Percentiles rank a stretch among this genome's conserved stretches.
These are phyloP conservation scores for Heliconius ethilla DNA, from an alignment of 2,888 invertebrate genomes.

Conservation along the genomic window DNA sequence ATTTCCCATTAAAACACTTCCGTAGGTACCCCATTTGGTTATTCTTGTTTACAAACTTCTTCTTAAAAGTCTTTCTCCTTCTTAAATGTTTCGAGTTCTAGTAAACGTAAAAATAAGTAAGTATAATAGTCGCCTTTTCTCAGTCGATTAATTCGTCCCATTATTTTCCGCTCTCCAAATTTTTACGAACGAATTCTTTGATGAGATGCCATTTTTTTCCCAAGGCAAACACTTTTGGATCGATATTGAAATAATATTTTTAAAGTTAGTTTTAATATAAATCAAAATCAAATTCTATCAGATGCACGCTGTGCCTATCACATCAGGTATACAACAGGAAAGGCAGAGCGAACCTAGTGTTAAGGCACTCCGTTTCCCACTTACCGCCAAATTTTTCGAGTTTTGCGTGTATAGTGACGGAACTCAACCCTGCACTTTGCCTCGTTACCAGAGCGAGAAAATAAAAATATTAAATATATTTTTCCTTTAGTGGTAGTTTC, in stretches of 20 bases:
- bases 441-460: too few species aligned
- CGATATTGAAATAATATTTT: background rate
- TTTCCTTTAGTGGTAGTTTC: too few species aligned
- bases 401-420: too few species aligned
- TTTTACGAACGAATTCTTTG: slow-evolving; percentile 13
- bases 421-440: too few species aligned
- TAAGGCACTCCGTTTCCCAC: too few species aligned
- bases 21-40: background rate
- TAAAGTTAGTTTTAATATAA: background rate
- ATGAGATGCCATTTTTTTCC: slow-evolving; percentile 2
- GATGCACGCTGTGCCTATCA: too few species aligned
- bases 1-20: background rate
- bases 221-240: background rate
- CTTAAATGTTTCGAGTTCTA: background rate
- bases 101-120: background rate
- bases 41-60: too few species aligned
- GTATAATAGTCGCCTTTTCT: slow-evolving; percentile 8
- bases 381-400: too few species aligned
- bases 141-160: slow-evolving; percentile 18
- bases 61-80: background rate
- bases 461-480: too few species aligned
- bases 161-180: slow-evolving; percentile 14
- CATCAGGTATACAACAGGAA: too few species aligned
- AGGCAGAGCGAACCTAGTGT: too few species aligned
- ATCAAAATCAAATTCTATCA: too few species aligned